A percentile compares a stretch with the other conserved stretches of the same genome.
Conservation (phyloP, 2,113 vertebrate genomes). For the Leucopsar rothschildi region DNA sequence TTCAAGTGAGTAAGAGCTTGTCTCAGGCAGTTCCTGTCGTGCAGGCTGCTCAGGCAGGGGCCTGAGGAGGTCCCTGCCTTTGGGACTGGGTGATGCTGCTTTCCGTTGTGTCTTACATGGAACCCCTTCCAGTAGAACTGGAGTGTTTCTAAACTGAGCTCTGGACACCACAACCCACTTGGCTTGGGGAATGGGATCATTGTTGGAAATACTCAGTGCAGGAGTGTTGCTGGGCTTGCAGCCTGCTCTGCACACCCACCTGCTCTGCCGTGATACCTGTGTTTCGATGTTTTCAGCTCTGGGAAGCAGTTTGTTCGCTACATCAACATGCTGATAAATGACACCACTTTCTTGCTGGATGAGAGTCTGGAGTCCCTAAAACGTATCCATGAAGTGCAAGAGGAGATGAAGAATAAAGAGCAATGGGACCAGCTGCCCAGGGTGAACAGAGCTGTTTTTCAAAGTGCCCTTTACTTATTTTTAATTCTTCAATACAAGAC, state of each 20-base stretch:
- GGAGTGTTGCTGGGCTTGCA: not conserved
- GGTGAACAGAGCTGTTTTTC: conserved; percentile 75
- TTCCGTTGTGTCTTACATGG: not conserved
- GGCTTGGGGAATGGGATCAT: not conserved
- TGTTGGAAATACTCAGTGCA: not conserved
- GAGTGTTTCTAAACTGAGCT: not conserved
- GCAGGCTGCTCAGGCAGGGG: not conserved
- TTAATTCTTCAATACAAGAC: not conserved
- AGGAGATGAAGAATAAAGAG: conserved; percentile 99
- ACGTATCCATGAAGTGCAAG: conserved; percentile 97
- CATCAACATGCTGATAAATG: conserved; percentile 99
- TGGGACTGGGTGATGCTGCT: not conserved
- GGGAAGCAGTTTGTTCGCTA: conserved; percentile 99
- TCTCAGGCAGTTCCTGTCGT: not conserved
- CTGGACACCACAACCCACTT: not conserved
- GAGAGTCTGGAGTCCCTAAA: conserved; percentile 98
- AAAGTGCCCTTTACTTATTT: not conserved
- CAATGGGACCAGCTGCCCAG: conserved; percentile 95
- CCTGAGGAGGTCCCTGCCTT: not conserved
- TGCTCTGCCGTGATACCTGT: not conserved
- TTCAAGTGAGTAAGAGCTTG: conserved; percentile 89
- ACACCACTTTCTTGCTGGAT: conserved; percentile 96
- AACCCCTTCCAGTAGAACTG: not conserved
- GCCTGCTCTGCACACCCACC: not conserved
- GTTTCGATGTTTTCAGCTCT: conserved; percentile 76